Base-by-base conservation (phyloP, 2,797 vertebrate genomes). In the Chromobotia macracanthus region DNA sequence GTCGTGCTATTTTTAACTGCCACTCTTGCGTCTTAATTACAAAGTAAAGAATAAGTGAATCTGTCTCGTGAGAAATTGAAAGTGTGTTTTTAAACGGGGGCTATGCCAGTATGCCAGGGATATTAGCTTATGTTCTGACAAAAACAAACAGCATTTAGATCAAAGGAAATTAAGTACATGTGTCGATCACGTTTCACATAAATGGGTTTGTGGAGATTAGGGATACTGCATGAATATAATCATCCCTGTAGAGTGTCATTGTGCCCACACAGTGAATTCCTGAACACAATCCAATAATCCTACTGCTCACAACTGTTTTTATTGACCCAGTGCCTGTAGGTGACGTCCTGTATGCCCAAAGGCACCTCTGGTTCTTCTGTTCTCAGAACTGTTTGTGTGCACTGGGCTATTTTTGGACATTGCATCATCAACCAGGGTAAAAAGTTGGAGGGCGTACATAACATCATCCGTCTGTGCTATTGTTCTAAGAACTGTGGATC, bases 21-120 rank as follows among this genome's bases (percentile, higher is more conserved):
- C 25, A 80, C 77, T 83, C 79, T 72, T 35, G 35, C 13, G 3
- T 73, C 72, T 72, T 75, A 85, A 85, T 85, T 72, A 79, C 80
- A 51, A 76, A 81, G 61, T 51, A 51, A 58, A 23, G 74, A 85
- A 75, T 72, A 53, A 72, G 67, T 3, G 25, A 81, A 76, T 76
- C 55, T 31, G 71, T 72, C 64, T 58, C 60, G 19, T 75, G 74
- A 72, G 64, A 69, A 72, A 77, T 51, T 60, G 56, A 21, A 19
- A 21, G 25, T 3, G 38, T 3, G 53, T 65, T 70, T 72, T 66
- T 50, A 66, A 63, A 41, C 75, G 5, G 69, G 74, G 38, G 18
- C 23, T 53, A 13, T 71, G 75, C 75, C 81, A 68, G 63, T 61
- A 71, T 3, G 19, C 74, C 50, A 69, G 64, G 79, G 81, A 81